Evolutionary conservation across 2,888 invertebrate species (phyloP).

Genomic region (Brachypalpus laphriformis): DNA sequence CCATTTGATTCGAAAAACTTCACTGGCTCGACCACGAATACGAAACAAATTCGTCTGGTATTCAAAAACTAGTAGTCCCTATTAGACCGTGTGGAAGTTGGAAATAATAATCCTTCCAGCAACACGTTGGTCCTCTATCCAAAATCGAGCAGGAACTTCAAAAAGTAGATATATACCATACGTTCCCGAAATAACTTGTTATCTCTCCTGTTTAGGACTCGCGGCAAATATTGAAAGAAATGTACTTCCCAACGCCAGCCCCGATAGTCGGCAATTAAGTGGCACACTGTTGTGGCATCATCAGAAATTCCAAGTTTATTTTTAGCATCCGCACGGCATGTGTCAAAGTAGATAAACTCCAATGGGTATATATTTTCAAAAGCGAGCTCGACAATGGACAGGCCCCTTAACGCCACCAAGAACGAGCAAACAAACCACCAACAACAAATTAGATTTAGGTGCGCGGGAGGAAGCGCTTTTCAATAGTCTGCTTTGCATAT

Average conservation of each 20-base stretch:
- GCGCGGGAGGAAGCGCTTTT: constrained; percentile 15
- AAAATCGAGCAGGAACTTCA: too few species aligned
- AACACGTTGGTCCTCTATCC: too few species aligned
- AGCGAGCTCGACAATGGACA: background rate
- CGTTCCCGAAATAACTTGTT: background rate
- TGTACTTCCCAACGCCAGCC: background rate
- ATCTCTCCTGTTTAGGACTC: background rate
- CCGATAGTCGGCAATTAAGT: constrained; percentile 11
- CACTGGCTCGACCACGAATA: too few species aligned
- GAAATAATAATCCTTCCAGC: too few species aligned
- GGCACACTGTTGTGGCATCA: background rate
- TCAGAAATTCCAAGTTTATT: constrained; percentile 27
- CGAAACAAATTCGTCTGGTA: too few species aligned
- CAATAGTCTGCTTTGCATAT: constrained; percentile 5
- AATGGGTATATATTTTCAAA: background rate
- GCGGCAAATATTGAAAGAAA: background rate
- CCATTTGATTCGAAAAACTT: too few species aligned
- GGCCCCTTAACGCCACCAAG: background rate
- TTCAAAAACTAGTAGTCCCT: too few species aligned
- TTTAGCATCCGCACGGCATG: constrained; percentile 10
- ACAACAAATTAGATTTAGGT: constrained; percentile 11
- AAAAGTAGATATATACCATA: background rate
- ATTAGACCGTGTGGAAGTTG: too few species aligned
- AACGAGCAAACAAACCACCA: background rate
- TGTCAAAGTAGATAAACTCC: background rate